Conservation (phyloP, 2,113 vertebrate species). For the Natator depressus region DNA sequence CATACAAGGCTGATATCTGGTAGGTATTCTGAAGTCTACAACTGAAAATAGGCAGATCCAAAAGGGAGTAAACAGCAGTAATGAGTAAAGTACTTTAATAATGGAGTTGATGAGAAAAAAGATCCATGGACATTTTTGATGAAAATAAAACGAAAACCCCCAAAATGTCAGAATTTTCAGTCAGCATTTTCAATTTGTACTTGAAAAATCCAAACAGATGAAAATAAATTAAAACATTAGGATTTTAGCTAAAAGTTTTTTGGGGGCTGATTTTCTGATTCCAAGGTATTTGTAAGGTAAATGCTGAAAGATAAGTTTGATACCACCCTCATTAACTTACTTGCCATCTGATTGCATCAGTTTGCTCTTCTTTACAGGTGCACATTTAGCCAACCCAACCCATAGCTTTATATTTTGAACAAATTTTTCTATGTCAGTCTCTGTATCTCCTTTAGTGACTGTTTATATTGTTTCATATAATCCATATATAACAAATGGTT, state of each 20-base stretch:
- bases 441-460: background rate
- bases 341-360: background rate
- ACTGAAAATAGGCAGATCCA: background rate
- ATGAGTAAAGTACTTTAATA: conserved; percentile 11
- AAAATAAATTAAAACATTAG: background rate
- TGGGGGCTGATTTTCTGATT: background rate
- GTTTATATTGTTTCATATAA: background rate
- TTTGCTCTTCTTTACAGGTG: background rate
- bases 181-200: background rate
- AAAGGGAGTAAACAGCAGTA: background rate
- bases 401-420: background rate
- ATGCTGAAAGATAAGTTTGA: background rate
- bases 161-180: background rate
- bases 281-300: background rate
- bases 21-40: conserved; percentile 7
- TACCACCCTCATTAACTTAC: background rate
- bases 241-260: background rate
- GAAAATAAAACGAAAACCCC: background rate
- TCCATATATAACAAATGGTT: no score
- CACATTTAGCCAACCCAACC: background rate
- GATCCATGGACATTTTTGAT: background rate
- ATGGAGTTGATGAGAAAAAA: background rate
- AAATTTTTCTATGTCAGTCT: background rate
- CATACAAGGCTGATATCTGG: conserved; percentile 20
- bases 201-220: background rate